Percentiles rank a stretch among this genome's conserved stretches.
Evolutionary conservation across 1,140 invertebrate genomes (phyloP).

Genomic region (Drosophila nasuta): DNA sequence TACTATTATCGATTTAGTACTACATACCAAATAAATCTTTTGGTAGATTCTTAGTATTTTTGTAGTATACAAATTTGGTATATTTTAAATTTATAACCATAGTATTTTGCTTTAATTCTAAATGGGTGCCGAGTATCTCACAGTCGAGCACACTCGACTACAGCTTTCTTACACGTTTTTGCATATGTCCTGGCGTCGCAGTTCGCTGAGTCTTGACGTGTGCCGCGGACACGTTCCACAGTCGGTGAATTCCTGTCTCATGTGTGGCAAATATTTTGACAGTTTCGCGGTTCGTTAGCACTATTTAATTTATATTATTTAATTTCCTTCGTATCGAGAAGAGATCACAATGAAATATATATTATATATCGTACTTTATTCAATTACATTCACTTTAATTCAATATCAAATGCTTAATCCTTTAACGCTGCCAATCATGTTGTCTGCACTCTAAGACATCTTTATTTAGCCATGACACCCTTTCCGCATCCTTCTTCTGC

Average conservation of each 20-base stretch:
- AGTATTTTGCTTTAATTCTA: too few species aligned
- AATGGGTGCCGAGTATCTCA: too few species aligned
- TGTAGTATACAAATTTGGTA: too few species aligned
- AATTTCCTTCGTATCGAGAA: neutral
- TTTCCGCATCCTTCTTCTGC: neutral
- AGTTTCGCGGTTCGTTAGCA: slow-evolving; percentile 76
- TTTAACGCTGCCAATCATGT: slow-evolving; percentile 17
- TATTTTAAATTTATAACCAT: too few species aligned
- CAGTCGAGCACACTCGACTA: too few species aligned
- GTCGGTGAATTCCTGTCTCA: slow-evolving; percentile 45
- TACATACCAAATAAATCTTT: too few species aligned
- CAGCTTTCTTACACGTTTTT: slow-evolving; percentile 21
- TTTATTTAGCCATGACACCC: slow-evolving; percentile 7
- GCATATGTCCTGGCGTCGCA: slow-evolving; percentile 56
- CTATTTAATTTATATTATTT: too few species aligned
- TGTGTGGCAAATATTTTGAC: slow-evolving; percentile 79
- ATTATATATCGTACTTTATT: slow-evolving; percentile 1
- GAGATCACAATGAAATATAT: neutral
- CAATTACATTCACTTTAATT: neutral
- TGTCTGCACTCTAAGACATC: neutral
- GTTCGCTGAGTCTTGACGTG: slow-evolving; percentile 52
- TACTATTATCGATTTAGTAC: too few species aligned
- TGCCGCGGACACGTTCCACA: slow-evolving; percentile 21
- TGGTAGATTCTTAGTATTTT: too few species aligned
- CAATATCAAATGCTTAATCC: neutral